Percentiles rank a stretch among this genome's conserved stretches.
phyloP scores from a whole-genome alignment of 2,113 vertebrate genomes.

The Arothron firmamentum region DNA sequence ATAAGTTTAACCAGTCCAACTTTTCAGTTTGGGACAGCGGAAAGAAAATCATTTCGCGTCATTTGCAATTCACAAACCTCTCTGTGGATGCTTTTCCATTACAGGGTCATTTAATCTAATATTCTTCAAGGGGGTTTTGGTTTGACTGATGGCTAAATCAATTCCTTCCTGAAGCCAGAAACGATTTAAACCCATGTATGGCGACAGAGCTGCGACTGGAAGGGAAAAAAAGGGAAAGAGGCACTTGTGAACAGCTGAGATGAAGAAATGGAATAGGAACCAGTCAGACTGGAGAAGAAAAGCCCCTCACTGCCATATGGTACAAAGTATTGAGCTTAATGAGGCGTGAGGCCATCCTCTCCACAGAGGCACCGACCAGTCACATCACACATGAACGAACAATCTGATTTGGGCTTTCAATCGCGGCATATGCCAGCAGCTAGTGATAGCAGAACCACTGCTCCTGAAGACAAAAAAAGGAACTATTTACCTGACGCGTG shows the following conservation, averaged over 20 bases:
- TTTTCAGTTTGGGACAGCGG: constrained; percentile 6
- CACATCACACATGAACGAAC: constrained; percentile 62
- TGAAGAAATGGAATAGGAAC: constrained; percentile 46
- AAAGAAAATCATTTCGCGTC: not conserved
- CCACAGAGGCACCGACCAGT: constrained; percentile 54
- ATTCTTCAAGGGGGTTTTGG: not conserved
- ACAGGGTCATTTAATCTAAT: not conserved
- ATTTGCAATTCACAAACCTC: too few relatives aligned
- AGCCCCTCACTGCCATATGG: constrained; percentile 66
- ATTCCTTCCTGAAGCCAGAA: too few relatives aligned
- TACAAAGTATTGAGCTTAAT: constrained; percentile 66
- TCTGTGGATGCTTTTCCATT: not conserved
- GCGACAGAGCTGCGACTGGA: constrained; percentile 11
- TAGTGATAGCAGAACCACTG: constrained; percentile 50
- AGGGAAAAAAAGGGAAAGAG: constrained; percentile 15
- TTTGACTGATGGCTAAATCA: too few relatives aligned
- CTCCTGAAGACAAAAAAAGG: constrained; percentile 19
- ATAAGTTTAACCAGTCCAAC: constrained; percentile 6
- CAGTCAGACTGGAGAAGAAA: constrained; percentile 29
- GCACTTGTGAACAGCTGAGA: constrained; percentile 44
- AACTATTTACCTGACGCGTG: not conserved
- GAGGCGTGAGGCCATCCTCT: constrained; percentile 64
- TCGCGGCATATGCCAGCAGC: constrained; percentile 47
- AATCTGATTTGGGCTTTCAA: constrained; percentile 55
- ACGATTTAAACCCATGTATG: too few relatives aligned